A percentile compares a stretch with the other conserved stretches of the same genome.
phyloP scores from a whole-genome alignment of 2,888 invertebrate genomes.

The Napeogenes sylphis region DNA sequence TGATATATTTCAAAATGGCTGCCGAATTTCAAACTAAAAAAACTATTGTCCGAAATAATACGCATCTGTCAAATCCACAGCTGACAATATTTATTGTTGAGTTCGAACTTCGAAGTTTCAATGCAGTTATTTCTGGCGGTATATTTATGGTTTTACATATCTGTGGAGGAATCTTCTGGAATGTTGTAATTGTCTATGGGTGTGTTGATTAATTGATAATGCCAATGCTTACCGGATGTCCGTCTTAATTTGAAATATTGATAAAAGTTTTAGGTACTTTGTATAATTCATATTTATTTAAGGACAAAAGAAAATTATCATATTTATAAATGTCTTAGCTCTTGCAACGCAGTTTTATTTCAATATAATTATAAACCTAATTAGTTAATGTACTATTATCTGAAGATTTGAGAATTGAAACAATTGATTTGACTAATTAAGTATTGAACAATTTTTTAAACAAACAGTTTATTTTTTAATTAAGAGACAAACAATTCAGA shows the following conservation, averaged over 20 bases:
- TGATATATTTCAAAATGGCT: neutral
- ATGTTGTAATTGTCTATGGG: constrained; percentile 27
- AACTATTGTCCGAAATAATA: constrained; percentile 6
- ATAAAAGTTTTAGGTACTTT: too few species aligned
- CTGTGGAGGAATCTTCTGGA: constrained; percentile 15
- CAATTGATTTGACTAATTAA: too few species aligned
- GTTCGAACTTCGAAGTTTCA: constrained; percentile 14
- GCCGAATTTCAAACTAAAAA: neutral
- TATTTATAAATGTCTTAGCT: too few species aligned
- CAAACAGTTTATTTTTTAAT: too few species aligned
- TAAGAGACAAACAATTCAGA: too few species aligned
- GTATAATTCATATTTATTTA: constrained; percentile 14
- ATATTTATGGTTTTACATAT: constrained; percentile 19
- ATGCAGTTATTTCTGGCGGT: constrained; percentile 20
- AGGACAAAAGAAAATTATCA: neutral
- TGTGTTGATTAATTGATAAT: constrained; percentile 29
- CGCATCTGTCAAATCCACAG: constrained; percentile 20
- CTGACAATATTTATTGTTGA: constrained; percentile 10
- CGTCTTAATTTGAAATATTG: neutral
- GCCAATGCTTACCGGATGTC: constrained; percentile 20
- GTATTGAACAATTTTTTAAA: too few species aligned
- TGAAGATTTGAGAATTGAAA: too few species aligned
- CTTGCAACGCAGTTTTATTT: too few species aligned
- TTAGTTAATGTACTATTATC: too few species aligned
- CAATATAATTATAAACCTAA: too few species aligned